These are phyloP conservation scores for Equus przewalskii DNA, from an alignment of 2,113 vertebrate species.

Conservation along the genomic window DNA sequence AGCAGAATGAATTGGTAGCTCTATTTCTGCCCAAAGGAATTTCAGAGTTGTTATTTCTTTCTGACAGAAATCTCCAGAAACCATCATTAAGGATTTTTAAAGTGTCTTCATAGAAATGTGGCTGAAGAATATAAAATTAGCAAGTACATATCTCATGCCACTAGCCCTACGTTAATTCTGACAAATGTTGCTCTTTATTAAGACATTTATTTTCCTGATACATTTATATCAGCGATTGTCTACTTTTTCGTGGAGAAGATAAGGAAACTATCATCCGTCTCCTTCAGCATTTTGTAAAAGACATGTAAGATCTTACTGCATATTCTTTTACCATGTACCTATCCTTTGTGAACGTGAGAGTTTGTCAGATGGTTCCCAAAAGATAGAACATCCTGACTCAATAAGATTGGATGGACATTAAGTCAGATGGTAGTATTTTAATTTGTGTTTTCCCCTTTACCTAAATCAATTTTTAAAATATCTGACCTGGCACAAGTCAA, in stretches of 20 bases:
- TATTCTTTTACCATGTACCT: neutral
- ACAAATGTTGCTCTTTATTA: constrained; percentile 74
- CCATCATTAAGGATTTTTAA: constrained; percentile 74
- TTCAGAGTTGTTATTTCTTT: constrained; percentile 81
- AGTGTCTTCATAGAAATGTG: constrained; percentile 74
- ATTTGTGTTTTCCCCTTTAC: constrained; percentile 49
- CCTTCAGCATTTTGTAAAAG: constrained; percentile 64
- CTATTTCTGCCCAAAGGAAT: constrained; percentile 73
- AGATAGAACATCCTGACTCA: neutral
- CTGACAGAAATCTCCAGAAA: constrained; percentile 78
- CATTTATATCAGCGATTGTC: neutral
- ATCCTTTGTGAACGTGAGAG: neutral
- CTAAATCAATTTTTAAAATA: constrained; percentile 48
- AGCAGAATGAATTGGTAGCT: constrained; percentile 82
- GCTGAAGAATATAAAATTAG: constrained; percentile 77
- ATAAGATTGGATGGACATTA: neutral
- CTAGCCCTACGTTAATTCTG: constrained; percentile 74
- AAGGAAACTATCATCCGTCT: constrained; percentile 25
- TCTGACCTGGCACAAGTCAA: neutral
- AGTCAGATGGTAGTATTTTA: neutral
- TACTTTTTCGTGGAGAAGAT: neutral
- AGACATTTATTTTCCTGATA: constrained; percentile 46
- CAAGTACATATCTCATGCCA: constrained; percentile 41
- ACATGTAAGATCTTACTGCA: neutral
- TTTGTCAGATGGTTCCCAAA: neutral